These are phyloP conservation scores for Hypomecis atomaria DNA, from an alignment of 2,888 invertebrate species.

Conservation along the genomic window DNA sequence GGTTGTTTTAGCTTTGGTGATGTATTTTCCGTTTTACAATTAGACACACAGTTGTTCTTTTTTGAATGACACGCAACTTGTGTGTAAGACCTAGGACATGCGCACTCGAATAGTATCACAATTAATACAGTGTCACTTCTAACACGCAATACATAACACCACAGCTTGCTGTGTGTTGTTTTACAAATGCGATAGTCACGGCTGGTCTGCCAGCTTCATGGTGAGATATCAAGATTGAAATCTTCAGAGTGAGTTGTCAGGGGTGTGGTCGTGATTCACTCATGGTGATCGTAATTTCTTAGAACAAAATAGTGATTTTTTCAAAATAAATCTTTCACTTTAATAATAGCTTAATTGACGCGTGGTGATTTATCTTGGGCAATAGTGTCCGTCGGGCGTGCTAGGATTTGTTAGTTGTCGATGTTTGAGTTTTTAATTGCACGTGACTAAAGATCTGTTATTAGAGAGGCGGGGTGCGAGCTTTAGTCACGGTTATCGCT, in stretches of 20 bases:
- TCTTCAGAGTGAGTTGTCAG: slow-evolving; percentile 71
- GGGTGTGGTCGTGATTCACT: slow-evolving; percentile 75
- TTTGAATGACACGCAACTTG: no score
- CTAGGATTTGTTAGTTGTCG: slow-evolving; percentile 78
- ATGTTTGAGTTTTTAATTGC: slow-evolving; percentile 82
- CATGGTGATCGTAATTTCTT: slow-evolving; percentile 61
- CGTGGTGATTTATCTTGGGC: slow-evolving; percentile 68
- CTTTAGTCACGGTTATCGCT: slow-evolving; percentile 71
- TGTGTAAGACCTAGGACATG: no score
- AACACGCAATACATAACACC: neutral
- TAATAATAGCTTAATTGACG: slow-evolving; percentile 78
- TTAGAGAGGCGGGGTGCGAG: slow-evolving; percentile 72
- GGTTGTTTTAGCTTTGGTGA: no score
- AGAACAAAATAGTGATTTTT: slow-evolving; percentile 68
- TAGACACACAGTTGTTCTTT: no score
- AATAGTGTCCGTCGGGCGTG: slow-evolving; percentile 52
- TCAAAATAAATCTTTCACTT: slow-evolving; percentile 62
- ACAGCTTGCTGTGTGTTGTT: slow-evolving; percentile 52
- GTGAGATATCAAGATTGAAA: slow-evolving; percentile 72
- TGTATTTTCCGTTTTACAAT: no score
- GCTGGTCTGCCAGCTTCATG: slow-evolving; percentile 68
- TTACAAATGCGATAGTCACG: slow-evolving; percentile 67
- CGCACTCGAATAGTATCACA: no score
- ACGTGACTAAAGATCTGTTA: slow-evolving; percentile 77
- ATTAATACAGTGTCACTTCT: neutral